phyloP scores from a whole-genome alignment of 2,113 vertebrate genomes.

The Pachycephala philippinensis region DNA sequence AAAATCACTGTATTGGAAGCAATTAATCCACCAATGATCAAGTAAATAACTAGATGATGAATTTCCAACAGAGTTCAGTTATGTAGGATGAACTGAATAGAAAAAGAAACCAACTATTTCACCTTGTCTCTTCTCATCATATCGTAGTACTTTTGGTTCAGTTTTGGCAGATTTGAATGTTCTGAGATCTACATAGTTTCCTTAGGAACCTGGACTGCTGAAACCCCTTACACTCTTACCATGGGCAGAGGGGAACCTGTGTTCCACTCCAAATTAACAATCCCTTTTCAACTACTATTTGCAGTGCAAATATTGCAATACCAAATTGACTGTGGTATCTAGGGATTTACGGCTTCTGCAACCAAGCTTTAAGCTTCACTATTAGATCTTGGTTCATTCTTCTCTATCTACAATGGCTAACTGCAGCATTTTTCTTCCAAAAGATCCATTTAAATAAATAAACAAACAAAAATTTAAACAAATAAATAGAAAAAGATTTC shows the following conservation, averaged over 20 bases:
- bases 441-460: not conserved
- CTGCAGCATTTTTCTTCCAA: not conserved
- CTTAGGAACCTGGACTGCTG: not conserved
- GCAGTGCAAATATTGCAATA: not conserved
- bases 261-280: not conserved
- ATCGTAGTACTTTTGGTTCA: not conserved
- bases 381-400: not conserved
- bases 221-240: not conserved
- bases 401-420: not conserved
- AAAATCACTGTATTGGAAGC: not conserved
- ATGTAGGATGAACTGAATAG: not conserved
- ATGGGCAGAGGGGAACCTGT: not conserved
- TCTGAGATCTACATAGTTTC: not conserved
- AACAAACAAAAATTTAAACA: not conserved
- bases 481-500: not conserved
- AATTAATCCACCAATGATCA: not conserved
- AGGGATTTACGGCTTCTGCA: not conserved
- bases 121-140: not conserved
- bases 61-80: not conserved
- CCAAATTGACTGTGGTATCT: not conserved
- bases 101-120: not conserved
- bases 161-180: not conserved
- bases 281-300: not conserved
- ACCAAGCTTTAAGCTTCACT: not conserved
- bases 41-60: not conserved